phyloP scores from a whole-genome alignment of 2,888 invertebrate genomes.

The Brenthis daphne region DNA sequence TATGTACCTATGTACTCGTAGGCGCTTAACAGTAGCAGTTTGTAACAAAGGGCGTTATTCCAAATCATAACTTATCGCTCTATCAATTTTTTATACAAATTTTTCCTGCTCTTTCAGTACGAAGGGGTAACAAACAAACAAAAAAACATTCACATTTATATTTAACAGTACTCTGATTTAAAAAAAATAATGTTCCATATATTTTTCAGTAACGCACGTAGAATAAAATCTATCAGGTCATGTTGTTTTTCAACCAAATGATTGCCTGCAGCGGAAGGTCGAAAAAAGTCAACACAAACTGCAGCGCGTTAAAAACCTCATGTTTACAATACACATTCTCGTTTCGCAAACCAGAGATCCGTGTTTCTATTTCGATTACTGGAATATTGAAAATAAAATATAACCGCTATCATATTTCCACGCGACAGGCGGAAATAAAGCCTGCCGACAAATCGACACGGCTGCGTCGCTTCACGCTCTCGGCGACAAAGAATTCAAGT shows the following conservation, averaged over 20 bases:
- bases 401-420: constrained; percentile 72
- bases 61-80: too few species aligned
- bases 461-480: constrained; percentile 36
- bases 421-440: constrained; percentile 78
- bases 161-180: too few species aligned
- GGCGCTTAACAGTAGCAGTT: too few species aligned
- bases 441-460: constrained; percentile 62
- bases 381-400: constrained; percentile 63
- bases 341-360: constrained; percentile 43
- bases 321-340: constrained; percentile 28
- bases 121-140: too few species aligned
- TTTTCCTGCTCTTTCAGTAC: too few species aligned
- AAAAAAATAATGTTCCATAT: too few species aligned
- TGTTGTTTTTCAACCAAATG: constrained; percentile 16
- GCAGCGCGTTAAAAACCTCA: constrained; percentile 26
- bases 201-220: constrained; percentile 7
- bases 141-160: too few species aligned
- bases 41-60: too few species aligned
- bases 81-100: too few species aligned
- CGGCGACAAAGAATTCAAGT: constrained; percentile 32
- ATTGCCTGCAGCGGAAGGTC: constrained; percentile 5
- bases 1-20: too few species aligned
- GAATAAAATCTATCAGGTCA: constrained; percentile 4
- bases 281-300: constrained; percentile 9
- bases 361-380: constrained; percentile 65